Base-by-base conservation (phyloP, 2,888 invertebrate genomes). In the Schrankia costaestrigalis region DNA sequence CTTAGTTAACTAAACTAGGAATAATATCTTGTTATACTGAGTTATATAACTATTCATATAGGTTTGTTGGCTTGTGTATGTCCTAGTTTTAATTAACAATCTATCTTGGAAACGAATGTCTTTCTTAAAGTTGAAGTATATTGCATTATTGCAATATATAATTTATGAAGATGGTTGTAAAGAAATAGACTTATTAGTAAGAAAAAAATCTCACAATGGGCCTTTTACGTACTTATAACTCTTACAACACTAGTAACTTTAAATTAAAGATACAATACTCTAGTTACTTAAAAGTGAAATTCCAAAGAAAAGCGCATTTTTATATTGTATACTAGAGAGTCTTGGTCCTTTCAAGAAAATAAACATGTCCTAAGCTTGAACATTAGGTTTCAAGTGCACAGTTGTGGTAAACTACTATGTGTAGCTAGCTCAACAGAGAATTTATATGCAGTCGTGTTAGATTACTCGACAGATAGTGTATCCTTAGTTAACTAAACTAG, bases 371-470 rank as follows among this genome's bases (percentile, higher is more conserved):
- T 41, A 33, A 57, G 63, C 68, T 70, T 59, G 65, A 69, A 72
- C 73, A 74, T 71, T 68, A 68, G 67, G 65, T 72, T 68, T 67
- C 66, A 63, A 73, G 67, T 71, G 63, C 65, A 68, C 57, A 58
- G 49, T 46, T 31, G 33, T 31, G 31, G 34, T 15, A 23, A 31
- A 41, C 42, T 40, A 42, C 46, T 37, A 53, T n/a, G n/a, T 29
- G 24, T 14, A 24, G 24, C n/a, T n/a, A n/a, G n/a, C 23, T 29
- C 35, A 11, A 35, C n/a, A 12, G 31, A 11, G 27, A 25, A 34
- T 40, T 25, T 27, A 29, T 26, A 23, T 24, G 10, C 18, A 30
- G 25, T 34, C 18, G 10, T 27, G 22, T 18, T 33, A 25, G 21
- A 34, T 17, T 33, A 31, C 35, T 35, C 11, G 15, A 30, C 18